Evolutionary conservation across 2,797 vertebrate species (phyloP).

Genomic region (Lepus townsendii): DNA sequence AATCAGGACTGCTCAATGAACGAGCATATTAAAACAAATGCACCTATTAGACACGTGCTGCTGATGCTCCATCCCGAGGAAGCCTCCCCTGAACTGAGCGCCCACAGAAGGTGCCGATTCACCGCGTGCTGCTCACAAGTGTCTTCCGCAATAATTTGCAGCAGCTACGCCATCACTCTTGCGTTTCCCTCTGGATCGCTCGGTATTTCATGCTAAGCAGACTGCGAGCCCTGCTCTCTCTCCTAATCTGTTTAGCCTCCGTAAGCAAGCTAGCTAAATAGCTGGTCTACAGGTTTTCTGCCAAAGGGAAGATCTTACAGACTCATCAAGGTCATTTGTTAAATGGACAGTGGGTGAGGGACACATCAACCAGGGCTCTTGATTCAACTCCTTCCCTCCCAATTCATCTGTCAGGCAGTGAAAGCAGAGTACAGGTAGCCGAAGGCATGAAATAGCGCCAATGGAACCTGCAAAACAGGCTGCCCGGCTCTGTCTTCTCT

Average conservation of each 20-base stretch:
- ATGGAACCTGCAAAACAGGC: not conserved
- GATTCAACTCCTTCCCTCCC: conserved; percentile 2
- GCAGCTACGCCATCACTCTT: conserved; percentile 63
- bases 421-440: not conserved
- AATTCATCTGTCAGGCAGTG: conserved; percentile 6
- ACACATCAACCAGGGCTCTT: conserved; percentile 50
- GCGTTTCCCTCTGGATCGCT: conserved; percentile 71
- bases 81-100: conserved; percentile 58
- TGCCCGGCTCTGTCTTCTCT: conserved; percentile 22
- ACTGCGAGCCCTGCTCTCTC: conserved; percentile 54
- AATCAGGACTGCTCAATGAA: conserved; percentile 89
- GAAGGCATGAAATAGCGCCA: conserved; percentile 50
- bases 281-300: conserved; percentile 18
- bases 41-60: conserved; percentile 87
- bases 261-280: conserved; percentile 72
- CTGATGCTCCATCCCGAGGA: conserved; percentile 77
- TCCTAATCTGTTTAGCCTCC: conserved; percentile 49
- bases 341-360: conserved; percentile 32
- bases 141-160: conserved; percentile 66
- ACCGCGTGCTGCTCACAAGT: conserved; percentile 71
- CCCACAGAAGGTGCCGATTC: conserved; percentile 59
- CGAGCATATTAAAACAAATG: conserved; percentile 88
- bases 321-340: conserved; percentile 59
- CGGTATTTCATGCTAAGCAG: conserved; percentile 68
- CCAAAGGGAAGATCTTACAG: conserved; percentile 53